These are phyloP conservation scores for Raja brachyura DNA, from an alignment of 2,113 vertebrate genomes.

Conservation along the genomic window DNA sequence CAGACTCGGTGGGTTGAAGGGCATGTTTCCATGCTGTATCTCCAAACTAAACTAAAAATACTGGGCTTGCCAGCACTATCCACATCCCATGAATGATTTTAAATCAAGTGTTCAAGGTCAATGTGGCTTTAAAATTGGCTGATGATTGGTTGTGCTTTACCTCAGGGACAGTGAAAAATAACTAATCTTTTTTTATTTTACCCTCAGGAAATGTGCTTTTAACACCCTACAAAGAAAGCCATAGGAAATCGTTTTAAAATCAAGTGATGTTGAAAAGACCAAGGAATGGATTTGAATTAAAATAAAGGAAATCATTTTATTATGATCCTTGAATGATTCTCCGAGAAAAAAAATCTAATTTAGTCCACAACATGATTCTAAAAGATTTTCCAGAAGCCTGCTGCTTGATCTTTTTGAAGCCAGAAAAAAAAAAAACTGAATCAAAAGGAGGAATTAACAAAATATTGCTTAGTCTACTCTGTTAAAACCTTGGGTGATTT, in stretches of 20 bases:
- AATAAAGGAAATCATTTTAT: background rate
- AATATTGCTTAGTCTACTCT: background rate
- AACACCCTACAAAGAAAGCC: background rate
- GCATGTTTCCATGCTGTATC: too few species aligned
- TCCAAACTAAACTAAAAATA: too few species aligned
- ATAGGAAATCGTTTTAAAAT: background rate
- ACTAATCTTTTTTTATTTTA: background rate
- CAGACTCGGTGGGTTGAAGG: too few species aligned
- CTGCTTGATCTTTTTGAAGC: background rate
- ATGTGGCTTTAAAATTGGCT: background rate
- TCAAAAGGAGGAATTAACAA: constrained; percentile 24
- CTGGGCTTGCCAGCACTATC: too few species aligned
- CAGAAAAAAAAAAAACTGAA: background rate
- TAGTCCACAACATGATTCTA: background rate
- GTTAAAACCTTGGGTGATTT: constrained; percentile 27
- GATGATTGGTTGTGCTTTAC: background rate
- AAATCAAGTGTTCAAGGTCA: background rate
- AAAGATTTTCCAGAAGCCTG: background rate
- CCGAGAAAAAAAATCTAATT: background rate
- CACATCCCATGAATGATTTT: background rate
- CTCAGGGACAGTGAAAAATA: background rate
- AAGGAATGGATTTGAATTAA: background rate
- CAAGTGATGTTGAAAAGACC: background rate
- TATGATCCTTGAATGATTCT: background rate
- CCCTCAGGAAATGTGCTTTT: background rate